Percentiles rank a stretch among this genome's conserved stretches.
These are phyloP conservation scores for Hybognathus amarus DNA, from an alignment of 2,797 vertebrate genomes.

Conservation along the genomic window DNA sequence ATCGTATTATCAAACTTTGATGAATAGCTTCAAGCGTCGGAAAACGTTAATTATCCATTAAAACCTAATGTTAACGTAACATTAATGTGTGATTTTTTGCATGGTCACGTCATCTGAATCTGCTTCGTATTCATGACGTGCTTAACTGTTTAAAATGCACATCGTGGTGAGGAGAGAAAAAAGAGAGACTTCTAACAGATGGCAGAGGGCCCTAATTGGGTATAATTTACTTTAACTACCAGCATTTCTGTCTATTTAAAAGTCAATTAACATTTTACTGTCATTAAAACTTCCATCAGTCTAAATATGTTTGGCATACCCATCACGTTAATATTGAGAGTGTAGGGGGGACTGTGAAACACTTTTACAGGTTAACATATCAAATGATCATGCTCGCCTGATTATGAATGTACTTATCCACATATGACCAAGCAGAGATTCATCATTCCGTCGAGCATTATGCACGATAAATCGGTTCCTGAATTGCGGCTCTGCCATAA, in stretches of 20 bases:
- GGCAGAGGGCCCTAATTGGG: slow-evolving; percentile 63
- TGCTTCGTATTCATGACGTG: slow-evolving; percentile 17
- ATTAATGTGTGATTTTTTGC: neutral
- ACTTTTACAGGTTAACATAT: slow-evolving; percentile 24
- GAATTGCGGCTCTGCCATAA: neutral
- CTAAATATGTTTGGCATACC: slow-evolving; percentile 61
- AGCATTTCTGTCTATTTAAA: slow-evolving; percentile 67
- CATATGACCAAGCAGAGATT: slow-evolving; percentile 25
- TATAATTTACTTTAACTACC: slow-evolving; percentile 65
- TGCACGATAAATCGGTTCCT: neutral
- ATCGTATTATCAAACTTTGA: slow-evolving; percentile 19
- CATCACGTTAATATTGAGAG: slow-evolving; percentile 38
- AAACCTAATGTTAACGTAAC: slow-evolving; percentile 10
- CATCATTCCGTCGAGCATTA: neutral
- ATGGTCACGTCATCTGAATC: neutral
- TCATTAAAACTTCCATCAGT: slow-evolving; percentile 65
- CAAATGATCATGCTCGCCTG: slow-evolving; percentile 17
- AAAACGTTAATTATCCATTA: neutral
- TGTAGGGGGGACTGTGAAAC: slow-evolving; percentile 9
- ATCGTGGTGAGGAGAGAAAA: slow-evolving; percentile 49
- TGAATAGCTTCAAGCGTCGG: neutral
- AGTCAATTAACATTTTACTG: slow-evolving; percentile 64
- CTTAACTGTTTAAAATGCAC: slow-evolving; percentile 60
- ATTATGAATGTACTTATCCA: slow-evolving; percentile 35
- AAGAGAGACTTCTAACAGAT: slow-evolving; percentile 57